Conservation (phyloP, 2,113 vertebrate genomes). For the Felis catus region DNA sequence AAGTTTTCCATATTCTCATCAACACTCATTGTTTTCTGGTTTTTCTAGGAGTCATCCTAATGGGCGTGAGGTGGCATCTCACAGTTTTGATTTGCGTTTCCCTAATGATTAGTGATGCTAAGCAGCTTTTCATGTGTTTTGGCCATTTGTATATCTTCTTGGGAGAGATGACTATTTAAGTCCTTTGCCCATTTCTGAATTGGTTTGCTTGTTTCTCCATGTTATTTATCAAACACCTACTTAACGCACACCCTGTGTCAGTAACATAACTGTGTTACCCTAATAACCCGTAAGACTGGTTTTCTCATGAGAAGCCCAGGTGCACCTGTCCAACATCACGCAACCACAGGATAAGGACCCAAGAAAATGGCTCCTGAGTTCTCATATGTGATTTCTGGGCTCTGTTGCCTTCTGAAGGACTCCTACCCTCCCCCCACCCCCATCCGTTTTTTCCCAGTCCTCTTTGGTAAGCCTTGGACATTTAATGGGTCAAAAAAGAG, state of each 20-base stretch:
- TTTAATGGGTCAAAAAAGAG: not conserved
- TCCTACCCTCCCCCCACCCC: rapidly evolving
- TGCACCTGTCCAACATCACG: not conserved
- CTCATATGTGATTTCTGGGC: not conserved
- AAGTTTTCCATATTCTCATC: not conserved
- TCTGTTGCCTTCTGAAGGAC: not conserved
- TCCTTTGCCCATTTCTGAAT: not conserved
- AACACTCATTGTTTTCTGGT: not conserved
- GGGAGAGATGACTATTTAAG: not conserved
- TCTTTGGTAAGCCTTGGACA: not conserved
- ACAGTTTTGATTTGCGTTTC: not conserved
- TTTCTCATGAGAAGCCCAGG: not conserved
- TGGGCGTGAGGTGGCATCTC: not conserved
- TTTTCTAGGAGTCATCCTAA: not conserved
- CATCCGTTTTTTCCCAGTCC: not conserved
- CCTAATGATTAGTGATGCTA: not conserved
- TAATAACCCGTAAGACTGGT: not conserved
- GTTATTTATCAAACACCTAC: not conserved
- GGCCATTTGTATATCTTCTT: not conserved
- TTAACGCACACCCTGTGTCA: rapidly evolving
- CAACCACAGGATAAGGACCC: rapidly evolving
- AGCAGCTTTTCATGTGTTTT: not conserved
- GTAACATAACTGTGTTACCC: not conserved
- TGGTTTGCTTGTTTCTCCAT: not conserved
- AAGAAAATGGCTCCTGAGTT: not conserved